phyloP scores from a whole-genome alignment of 92 coral and sea anemone genomes.

The Desmophyllum pertusum region DNA sequence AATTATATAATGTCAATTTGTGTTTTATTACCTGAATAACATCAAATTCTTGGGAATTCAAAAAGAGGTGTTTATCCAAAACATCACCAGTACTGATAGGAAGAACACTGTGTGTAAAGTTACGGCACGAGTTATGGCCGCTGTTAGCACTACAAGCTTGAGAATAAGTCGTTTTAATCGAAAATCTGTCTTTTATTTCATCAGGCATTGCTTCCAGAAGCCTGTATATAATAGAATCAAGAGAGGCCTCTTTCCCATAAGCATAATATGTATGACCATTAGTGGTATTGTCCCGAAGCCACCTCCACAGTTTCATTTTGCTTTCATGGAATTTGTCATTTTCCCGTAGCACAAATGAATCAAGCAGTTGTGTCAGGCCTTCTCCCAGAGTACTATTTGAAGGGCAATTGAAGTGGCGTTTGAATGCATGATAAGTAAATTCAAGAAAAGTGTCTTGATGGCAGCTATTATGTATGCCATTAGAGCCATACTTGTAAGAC shows the following conservation, averaged over 20 bases:
- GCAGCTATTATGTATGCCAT: constrained; percentile 52
- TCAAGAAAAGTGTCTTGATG: constrained; percentile 59
- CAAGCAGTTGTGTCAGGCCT: constrained; percentile 31
- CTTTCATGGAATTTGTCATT: constrained; percentile 36
- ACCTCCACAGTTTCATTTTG: constrained; percentile 38
- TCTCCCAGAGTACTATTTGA: constrained; percentile 8
- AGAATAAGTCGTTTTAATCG: constrained; percentile 30
- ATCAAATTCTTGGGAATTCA: constrained; percentile 29
- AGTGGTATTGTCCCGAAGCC: constrained; percentile 33
- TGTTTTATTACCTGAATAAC: constrained; percentile 30
- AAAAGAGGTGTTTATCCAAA: constrained; percentile 3
- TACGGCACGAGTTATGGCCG: background rate
- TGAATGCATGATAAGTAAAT: constrained; percentile 48
- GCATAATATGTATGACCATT: constrained; percentile 45
- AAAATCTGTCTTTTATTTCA: constrained; percentile 10
- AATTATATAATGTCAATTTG: constrained; percentile 19
- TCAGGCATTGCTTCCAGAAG: constrained; percentile 27
- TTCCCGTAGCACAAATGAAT: constrained; percentile 38
- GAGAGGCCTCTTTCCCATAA: constrained; percentile 50
- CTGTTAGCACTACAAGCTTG: background rate
- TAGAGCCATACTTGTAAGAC: constrained; percentile 45
- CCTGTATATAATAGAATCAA: constrained; percentile 36
- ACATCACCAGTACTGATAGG: background rate
- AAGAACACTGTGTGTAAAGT: constrained; percentile 5
- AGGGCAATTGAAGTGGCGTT: constrained; percentile 30